phyloP scores from a whole-genome alignment of 2,888 invertebrate genomes.

The Allygus modestus region DNA sequence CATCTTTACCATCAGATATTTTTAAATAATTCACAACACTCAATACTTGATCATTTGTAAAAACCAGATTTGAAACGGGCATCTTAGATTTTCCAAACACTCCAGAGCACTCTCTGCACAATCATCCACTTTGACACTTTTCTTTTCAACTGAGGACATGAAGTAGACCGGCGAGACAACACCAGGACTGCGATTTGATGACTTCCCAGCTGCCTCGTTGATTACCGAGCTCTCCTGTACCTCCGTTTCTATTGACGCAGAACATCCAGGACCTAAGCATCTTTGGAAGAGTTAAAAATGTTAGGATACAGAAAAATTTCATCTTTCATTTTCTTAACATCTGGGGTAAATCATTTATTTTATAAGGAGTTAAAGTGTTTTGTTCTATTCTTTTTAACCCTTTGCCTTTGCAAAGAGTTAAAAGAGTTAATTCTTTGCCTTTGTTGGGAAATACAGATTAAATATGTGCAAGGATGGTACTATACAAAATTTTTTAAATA shows the following conservation, averaged over 20 bases:
- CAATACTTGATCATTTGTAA: neutral
- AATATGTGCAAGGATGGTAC: neutral
- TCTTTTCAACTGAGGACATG: neutral
- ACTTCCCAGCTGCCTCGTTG: too few species aligned
- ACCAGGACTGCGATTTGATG: neutral
- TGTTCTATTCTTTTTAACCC: too few species aligned
- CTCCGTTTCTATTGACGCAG: too few species aligned
- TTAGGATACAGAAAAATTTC: neutral
- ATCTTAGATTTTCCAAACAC: neutral
- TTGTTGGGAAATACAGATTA: neutral
- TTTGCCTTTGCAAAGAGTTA: too few species aligned
- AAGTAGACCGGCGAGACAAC: neutral
- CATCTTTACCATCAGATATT: slow-evolving; percentile 12
- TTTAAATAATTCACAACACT: neutral
- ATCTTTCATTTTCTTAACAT: neutral
- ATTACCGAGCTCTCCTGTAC: too few species aligned
- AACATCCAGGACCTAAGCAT: too few species aligned
- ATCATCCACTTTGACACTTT: neutral
- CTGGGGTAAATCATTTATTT: too few species aligned
- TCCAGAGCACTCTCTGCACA: neutral
- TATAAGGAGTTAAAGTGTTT: too few species aligned
- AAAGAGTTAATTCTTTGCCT: too few species aligned
- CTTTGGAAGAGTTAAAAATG: neutral
- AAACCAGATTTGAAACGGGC: neutral
- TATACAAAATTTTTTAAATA: neutral